phyloP scores from a whole-genome alignment of 1,140 invertebrate genomes.

The Drosophila persimilis region DNA sequence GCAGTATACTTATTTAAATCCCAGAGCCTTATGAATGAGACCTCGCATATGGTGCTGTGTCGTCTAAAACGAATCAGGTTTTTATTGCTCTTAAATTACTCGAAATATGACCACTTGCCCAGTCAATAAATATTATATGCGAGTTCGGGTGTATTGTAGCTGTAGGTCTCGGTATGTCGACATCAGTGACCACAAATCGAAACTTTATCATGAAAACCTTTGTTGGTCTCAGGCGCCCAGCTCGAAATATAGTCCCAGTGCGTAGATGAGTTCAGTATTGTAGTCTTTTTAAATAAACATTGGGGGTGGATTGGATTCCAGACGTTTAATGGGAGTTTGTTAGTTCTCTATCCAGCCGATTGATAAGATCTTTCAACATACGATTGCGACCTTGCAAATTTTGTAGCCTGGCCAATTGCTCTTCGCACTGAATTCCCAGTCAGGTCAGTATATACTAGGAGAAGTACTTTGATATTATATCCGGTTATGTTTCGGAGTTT shows the following conservation, averaged over 20 bases:
- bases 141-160: neutral
- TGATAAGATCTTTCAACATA: too few species aligned
- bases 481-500: too few species aligned
- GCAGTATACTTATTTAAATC: neutral
- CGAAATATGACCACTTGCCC: conserved; percentile 65
- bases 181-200: conserved; percentile 10
- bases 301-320: neutral
- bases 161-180: too few species aligned
- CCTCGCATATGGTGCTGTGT: conserved; percentile 15
- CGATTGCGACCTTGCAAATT: too few species aligned
- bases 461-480: too few species aligned
- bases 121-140: conserved; percentile 66
- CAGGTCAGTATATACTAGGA: too few species aligned
- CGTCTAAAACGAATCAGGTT: conserved; percentile 10
- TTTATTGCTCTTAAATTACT: conserved; percentile 59
- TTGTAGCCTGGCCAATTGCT: too few species aligned
- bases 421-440: too few species aligned
- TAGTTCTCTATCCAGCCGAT: too few species aligned
- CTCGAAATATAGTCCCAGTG: conserved; percentile 37
- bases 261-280: neutral
- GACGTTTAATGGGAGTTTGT: too few species aligned
- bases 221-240: too few species aligned
- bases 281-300: neutral
- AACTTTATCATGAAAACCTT: too few species aligned
- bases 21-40: neutral